A percentile compares a stretch with the other conserved stretches of the same genome.
These are phyloP conservation scores for Cirrhinus molitorella DNA, from an alignment of 2,797 vertebrate genomes.

Conservation along the genomic window DNA sequence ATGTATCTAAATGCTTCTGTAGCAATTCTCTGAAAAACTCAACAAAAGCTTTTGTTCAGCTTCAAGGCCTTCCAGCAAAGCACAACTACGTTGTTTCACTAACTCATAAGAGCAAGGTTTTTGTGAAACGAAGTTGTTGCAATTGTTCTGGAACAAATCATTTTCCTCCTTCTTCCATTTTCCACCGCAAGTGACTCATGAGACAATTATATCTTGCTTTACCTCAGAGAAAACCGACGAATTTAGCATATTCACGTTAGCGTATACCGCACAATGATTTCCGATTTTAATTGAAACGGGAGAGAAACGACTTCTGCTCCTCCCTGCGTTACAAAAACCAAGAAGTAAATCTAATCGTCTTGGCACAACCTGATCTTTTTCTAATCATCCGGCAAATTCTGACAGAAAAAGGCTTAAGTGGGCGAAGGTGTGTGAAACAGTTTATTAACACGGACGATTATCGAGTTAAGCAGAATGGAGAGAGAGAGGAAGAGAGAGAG, in stretches of 20 bases:
- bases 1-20: conserved; percentile 39
- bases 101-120: conserved; percentile 51
- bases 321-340: conserved; percentile 53
- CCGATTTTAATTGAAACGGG: conserved; percentile 63
- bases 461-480: conserved; percentile 76
- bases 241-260: conserved; percentile 48
- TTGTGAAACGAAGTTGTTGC: conserved; percentile 46
- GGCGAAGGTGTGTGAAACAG: conserved; percentile 69
- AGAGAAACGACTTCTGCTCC: conserved; percentile 53
- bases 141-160: conserved; percentile 58
- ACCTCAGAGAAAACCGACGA: conserved; percentile 57
- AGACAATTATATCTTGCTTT: conserved; percentile 57
- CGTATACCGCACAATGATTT: conserved; percentile 59
- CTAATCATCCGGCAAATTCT: conserved; percentile 65
- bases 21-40: conserved; percentile 43
- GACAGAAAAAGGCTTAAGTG: conserved; percentile 58
- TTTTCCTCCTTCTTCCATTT: conserved; percentile 52
- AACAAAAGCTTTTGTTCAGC: conserved; percentile 49
- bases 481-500: conserved; percentile 60
- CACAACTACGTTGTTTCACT: conserved; percentile 48
- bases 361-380: conserved; percentile 64
- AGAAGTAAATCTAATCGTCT: conserved; percentile 62
- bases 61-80: conserved; percentile 40
- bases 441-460: conserved; percentile 77
- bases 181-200: conserved; percentile 58